phyloP scores from a whole-genome alignment of 2,113 vertebrate species.

The Monarcha castaneiventris region DNA sequence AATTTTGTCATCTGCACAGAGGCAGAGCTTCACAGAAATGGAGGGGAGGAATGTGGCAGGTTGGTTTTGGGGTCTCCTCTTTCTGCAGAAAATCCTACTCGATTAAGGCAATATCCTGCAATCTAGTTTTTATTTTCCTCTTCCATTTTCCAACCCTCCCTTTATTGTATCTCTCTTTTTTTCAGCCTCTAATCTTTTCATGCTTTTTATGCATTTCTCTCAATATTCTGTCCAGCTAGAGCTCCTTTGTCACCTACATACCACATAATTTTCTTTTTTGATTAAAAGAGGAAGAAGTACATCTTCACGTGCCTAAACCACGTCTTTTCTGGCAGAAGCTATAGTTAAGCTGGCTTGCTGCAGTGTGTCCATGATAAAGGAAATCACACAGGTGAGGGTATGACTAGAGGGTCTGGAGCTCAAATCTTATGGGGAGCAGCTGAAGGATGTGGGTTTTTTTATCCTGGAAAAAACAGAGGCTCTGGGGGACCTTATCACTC shows the following conservation, averaged over 20 bases:
- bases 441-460: background rate
- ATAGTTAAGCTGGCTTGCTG: background rate
- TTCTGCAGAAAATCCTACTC: background rate
- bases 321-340: background rate
- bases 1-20: background rate
- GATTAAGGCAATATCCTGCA: background rate
- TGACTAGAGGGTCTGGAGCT: background rate
- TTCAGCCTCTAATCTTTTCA: background rate
- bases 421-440: background rate
- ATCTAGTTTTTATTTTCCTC: background rate
- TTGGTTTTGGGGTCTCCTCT: background rate
- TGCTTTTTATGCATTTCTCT: background rate
- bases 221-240: background rate
- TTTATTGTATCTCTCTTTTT: background rate
- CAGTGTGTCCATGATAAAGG: background rate
- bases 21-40: background rate
- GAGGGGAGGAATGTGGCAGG: rapidly evolving
- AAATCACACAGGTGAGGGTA: background rate
- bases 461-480: background rate
- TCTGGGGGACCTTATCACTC: background rate
- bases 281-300: background rate
- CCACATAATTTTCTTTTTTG: background rate
- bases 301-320: background rate
- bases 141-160: background rate
- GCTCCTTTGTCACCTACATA: background rate